Evolutionary conservation across 30 jellyfish, hydroid and myxozoan species (phyloP).

Genomic region (Aurelia aurita complex sp. Pacific): DNA sequence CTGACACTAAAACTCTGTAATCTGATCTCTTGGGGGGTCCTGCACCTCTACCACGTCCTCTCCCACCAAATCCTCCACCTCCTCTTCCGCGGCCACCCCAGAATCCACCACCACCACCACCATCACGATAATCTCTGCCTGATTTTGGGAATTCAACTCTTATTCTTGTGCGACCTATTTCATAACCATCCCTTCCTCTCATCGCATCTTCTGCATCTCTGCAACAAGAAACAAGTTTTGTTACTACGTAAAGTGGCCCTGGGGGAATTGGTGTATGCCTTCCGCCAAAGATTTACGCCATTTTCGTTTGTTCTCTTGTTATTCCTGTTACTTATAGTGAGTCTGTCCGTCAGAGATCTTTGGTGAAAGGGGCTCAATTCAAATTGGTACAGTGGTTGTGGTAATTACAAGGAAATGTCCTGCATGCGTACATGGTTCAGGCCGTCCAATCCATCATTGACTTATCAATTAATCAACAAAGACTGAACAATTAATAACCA

Average conservation of each 20-base stretch:
- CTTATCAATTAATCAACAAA: too few species aligned
- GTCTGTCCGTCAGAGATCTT: too few species aligned
- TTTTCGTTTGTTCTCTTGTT: too few species aligned
- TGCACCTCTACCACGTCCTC: constrained; percentile 79
- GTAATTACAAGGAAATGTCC: too few species aligned
- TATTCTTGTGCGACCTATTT: constrained; percentile 76
- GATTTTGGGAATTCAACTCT: constrained; percentile 92
- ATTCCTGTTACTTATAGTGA: too few species aligned
- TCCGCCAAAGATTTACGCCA: too few species aligned
- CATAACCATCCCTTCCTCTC: constrained; percentile 94
- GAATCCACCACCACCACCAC: constrained; percentile 59
- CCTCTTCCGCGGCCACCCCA: constrained; percentile 78
- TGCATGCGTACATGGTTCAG: too few species aligned
- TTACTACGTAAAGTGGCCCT: background rate
- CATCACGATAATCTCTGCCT: constrained; percentile 60
- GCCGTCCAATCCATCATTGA: too few species aligned
- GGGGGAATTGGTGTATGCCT: too few species aligned
- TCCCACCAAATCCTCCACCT: constrained; percentile 56
- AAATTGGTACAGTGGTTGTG: too few species aligned
- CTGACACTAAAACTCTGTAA: constrained; percentile 86
- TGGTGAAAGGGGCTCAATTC: too few species aligned
- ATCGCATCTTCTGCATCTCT: constrained; percentile 99
- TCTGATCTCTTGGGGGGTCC: constrained; percentile 98
- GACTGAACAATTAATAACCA: too few species aligned
- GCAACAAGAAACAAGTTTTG: background rate